Evolutionary conservation across 92 coral and sea anemone species (phyloP), one percentile per base, ranked within the genome.

Genomic region (Epizoanthus scotinus): DNA sequence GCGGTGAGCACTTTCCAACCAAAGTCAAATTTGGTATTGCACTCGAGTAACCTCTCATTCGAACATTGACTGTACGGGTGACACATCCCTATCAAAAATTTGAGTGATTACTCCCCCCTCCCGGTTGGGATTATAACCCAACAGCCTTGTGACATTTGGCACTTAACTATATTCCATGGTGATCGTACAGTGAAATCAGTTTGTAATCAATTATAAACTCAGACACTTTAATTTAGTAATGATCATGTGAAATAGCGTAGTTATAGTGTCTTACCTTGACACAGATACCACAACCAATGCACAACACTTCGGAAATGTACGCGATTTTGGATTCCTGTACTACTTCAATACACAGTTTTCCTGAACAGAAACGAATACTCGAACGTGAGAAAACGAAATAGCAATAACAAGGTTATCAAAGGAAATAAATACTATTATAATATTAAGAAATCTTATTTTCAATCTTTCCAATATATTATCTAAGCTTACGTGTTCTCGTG

Each of bases 261-360:
- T 26, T 3, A n/a, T 0, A 19, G 27, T 5, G 22, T 34, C 47
- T 67, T 94, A 96, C 99, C 98, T 96, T 96, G 9, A 90, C 85
- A 54, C 99, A 96, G 40, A 96, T 96, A 60, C 99, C 99, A 84
- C 99, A 96, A 58, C 99, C 99, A 63, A 96, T 96, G 77, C 99
- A 96, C 26, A 96, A 86, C 26, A 92, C 67, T 73, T 96, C 99
- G 52, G 99, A 96, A 63, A 96, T 93, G 13, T 2, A 40, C 10
- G 98, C 97, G 36, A 96, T 78, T 81, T 96, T 96, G 21, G 82
- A 20, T 3, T 83, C 92, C 18, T 93, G 92, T 0, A 62, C 24
- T 1, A 85, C 99, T 69, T 93, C 99, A 73, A 96, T 96, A 89
- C 99, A 96, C 72, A 91, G 85, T 90, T 96, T 96, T 17, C 99